Conservation (phyloP, 1,140 invertebrate species). For the Pararge aegeria region DNA sequence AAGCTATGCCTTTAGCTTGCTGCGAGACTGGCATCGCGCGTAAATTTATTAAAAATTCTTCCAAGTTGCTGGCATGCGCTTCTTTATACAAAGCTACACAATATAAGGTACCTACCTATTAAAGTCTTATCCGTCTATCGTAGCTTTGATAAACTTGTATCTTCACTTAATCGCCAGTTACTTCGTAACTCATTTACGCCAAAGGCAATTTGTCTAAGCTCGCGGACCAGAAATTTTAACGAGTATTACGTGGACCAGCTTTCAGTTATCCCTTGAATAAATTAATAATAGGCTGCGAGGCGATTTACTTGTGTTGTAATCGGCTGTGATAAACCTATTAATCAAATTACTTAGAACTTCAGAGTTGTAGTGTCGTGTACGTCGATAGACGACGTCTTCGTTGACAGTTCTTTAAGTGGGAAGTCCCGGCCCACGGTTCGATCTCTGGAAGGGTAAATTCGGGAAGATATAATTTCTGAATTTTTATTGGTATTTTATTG, state of each 20-base stretch:
- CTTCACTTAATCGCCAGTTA: conserved; percentile 6
- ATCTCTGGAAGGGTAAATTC: too few species aligned
- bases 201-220: conserved; percentile 9
- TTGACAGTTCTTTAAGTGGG: too few species aligned
- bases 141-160: conserved; percentile 5
- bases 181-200: conserved; percentile 7
- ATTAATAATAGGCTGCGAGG: conserved; percentile 3
- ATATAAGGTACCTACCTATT: not conserved
- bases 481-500: too few species aligned
- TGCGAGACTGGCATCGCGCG: too few species aligned
- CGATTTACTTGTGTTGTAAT: conserved; percentile 3
- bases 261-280: conserved; percentile 11
- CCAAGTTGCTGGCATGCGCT: too few species aligned
- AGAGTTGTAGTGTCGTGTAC: not conserved
- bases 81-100: too few species aligned
- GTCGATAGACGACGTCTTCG: not conserved
- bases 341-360: not conserved
- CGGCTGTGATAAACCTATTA: not conserved
- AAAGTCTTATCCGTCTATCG: not conserved
- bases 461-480: too few species aligned
- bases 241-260: conserved; percentile 7
- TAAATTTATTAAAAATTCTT: too few species aligned
- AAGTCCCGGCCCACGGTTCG: too few species aligned
- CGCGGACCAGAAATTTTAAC: conserved; percentile 4
- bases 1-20: too few species aligned